Evolutionary conservation across 2,113 vertebrate genomes (phyloP), one percentile per base, ranked within the genome.

Genomic region (Rattus rattus): DNA sequence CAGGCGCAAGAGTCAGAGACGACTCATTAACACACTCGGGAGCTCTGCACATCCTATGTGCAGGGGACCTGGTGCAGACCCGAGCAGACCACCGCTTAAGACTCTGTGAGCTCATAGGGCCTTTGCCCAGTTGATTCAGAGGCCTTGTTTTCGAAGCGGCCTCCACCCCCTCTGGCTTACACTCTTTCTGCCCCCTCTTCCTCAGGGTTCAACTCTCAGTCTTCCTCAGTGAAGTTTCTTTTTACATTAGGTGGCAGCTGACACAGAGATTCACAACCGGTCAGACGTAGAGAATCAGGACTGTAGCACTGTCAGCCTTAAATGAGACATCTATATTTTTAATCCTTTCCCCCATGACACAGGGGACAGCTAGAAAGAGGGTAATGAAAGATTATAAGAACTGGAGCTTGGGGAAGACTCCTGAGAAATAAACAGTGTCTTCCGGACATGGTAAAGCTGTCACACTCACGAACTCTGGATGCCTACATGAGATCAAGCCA

Each of bases 261-360:
- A 56, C 5, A 0, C 30, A 6, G 52, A 17, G n/a, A 61, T 28
- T 43, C 24, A 43, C 81, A 84, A 17, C 22, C 61, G n/a, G n/a
- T 28, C 81, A 63, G 1, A 43, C 7, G 4, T 43, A 63, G 56
- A 84, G 22, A 63, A 63, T 2, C 26, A 17, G 13, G 80, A 61
- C 54, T 61, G 22, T 28, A 39, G n/a, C 52, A 39, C 0, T 43
- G 13, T 63, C 24, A 2, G 56, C n/a, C 81, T 61, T 61, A 30
- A 28, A 30, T 28, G n/a, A 59, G 3, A 28, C 12, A 26, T 63
- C 2, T 84, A 3, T 43, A 61, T 63, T 61, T 39, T 5, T 26
- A 28, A 22, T 16, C 24, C 13, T 61, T 2, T 4, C 80, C 30
- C 30, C n/a, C 5, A 6, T 0, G n/a, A 7, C 56, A 9, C 5